Evolutionary conservation across 2,113 vertebrate species (phyloP), one percentile per base, ranked within the genome.

Genomic region (Trematomus loennbergii): DNA sequence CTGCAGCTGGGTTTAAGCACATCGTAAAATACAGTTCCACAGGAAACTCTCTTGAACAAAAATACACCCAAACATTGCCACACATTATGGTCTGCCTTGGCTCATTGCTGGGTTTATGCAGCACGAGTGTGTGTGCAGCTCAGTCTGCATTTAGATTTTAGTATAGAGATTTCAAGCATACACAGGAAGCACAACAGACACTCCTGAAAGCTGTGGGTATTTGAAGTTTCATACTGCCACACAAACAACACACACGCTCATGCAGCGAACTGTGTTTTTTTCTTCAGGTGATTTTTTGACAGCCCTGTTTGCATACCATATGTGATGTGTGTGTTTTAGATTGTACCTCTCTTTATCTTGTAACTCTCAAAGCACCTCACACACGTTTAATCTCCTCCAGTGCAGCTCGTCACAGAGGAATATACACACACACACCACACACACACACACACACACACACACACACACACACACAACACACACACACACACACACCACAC

Each of bases 51-150:
- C 84, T 82, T 59, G 11, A 82, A 81, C 80, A 77, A 66, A 88
- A 88, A 91, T 89, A 87, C 82, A 86, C 82, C 81, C 89, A 78
- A 90, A 88, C 84, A 83, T 74, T 78, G 71, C 72, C 77, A 60
- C 81, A 79, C 74, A 80, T 79, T 77, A 58, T 72, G 77, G 68
- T 75, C 83, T 57, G 55, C 55, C 58, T 55, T 50, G 75, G 80
- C 85, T 68, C 2, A 0, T 36, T 29, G 20, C 68, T 80, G 55
- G 4, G 65, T 78, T 87, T 82, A 63, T 86, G 81, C 74, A 54
- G 68, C n/a, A 6, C 58, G 52, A 59, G 13, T 74, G 29, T 81
- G 55, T 53, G 53, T 58, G 52, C 11, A 4, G 18, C 17, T 52
- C 25, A 36, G 55, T 71, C 64, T 75, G 68, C 54, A 64, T 81